Evolutionary conservation across 1,140 invertebrate species (phyloP), one percentile per base, ranked within the genome.

Genomic region (Chironomus tepperi): DNA sequence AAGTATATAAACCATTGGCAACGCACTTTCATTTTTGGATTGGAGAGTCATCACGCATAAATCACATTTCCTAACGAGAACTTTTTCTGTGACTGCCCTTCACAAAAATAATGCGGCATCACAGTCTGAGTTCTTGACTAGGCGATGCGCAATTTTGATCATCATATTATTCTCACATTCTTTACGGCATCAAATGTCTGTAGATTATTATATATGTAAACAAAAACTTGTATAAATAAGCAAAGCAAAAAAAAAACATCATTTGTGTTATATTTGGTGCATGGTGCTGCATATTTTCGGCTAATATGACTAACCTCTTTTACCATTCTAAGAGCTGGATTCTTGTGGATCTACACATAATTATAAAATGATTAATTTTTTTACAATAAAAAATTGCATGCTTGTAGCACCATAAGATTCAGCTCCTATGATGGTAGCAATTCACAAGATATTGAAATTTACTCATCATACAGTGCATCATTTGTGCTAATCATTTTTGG

Each of bases 101-200:
- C n/a, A 18, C 18, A 19, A 19, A 9, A 12, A 15, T 57, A 57
- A 21, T 12, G 16, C 19, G 65, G 91, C 91, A 93, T 93, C 91
- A 93, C 92, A 93, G 92, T 91, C 91, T 92, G 90, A 93, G 91
- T 92, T 93, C 91, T 92, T 91, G 89, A 34, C 91, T 91, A 83
- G 85, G 88, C 87, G 85, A 16, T 70, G 65, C 10, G 19, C n/a
- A 70, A 70, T 70, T 19, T n/a, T 7, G 9, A 70, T 70, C 65
- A 70, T 70, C 19, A 70, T 19, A 18, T 18, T n/a, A 19, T 34
- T 34, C 24, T 34, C 24, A 34, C 24, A 34, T 34, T 34, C 24
- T 34, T 2, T 34, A 34, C 24, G 24, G 24, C 24, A 34, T 34
- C 24, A 34, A 34, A 34, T 34, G 24, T 34, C 24, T 34, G 24